Evolutionary conservation across 2,888 invertebrate genomes (phyloP).

Genomic region (Diachrysia chrysitis): DNA sequence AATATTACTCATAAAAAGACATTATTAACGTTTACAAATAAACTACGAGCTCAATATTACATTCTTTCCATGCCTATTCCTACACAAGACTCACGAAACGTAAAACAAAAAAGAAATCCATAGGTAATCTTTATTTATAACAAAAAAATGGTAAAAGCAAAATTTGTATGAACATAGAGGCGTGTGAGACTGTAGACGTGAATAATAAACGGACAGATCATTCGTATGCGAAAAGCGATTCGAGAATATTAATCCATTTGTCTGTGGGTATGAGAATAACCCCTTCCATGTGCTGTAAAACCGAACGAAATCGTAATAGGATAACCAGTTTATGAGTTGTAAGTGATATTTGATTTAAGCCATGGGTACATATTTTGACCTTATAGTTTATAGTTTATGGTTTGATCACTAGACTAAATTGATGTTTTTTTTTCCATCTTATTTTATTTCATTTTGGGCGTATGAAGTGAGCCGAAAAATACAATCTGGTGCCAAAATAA

Average conservation of each 20-base stretch:
- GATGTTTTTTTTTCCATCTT: too few species aligned
- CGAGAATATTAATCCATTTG: constrained; percentile 51
- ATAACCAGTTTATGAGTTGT: too few species aligned
- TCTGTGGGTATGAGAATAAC: constrained; percentile 19
- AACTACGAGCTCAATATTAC: not conserved
- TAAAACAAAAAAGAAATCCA: constrained; percentile 7
- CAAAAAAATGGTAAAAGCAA: constrained; percentile 25
- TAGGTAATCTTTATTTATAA: constrained; percentile 6
- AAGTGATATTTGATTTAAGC: too few species aligned
- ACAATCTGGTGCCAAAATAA: not conserved
- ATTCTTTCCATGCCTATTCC: not conserved
- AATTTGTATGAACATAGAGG: constrained; percentile 43
- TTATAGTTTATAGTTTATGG: too few species aligned
- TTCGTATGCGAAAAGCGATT: constrained; percentile 42
- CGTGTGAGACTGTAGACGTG: constrained; percentile 35
- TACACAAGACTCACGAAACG: not conserved
- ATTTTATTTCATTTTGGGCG: too few species aligned
- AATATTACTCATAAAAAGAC: not conserved
- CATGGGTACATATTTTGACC: too few species aligned
- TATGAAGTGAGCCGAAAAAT: too few species aligned
- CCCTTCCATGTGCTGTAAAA: constrained; percentile 7
- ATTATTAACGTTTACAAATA: not conserved
- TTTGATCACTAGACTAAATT: too few species aligned
- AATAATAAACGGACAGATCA: constrained; percentile 49
- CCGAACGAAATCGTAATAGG: not conserved